phyloP scores from a whole-genome alignment of 2,113 vertebrate species.

The Cyanoramphus novaezelandiae region DNA sequence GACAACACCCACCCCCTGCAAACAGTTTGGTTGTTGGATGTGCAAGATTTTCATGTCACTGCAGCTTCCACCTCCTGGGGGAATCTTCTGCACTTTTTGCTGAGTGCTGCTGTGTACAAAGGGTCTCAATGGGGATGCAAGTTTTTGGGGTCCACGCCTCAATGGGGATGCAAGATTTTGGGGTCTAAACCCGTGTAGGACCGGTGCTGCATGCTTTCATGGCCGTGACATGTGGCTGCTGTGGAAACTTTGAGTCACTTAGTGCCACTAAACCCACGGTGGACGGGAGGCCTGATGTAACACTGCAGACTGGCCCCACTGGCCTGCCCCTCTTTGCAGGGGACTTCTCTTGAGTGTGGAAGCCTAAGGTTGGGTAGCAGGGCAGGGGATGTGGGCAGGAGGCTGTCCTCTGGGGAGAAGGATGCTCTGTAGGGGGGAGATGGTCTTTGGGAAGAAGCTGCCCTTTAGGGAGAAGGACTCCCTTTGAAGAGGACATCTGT shows the following conservation, averaged over 20 bases:
- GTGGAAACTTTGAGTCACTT: neutral
- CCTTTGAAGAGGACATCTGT: neutral
- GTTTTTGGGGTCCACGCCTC: neutral
- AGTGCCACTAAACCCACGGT: accelerated
- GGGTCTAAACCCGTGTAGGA: accelerated
- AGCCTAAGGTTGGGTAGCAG: accelerated
- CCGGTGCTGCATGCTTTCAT: accelerated
- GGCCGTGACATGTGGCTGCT: accelerated
- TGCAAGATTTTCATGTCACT: neutral
- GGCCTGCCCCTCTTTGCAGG: neutral
- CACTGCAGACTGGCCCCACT: accelerated
- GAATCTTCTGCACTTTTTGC: neutral
- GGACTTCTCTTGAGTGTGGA: accelerated
- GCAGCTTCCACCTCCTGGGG: neutral
- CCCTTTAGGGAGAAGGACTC: accelerated
- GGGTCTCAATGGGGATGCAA: accelerated
- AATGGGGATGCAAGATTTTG: accelerated
- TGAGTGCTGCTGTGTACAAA: too few species aligned
- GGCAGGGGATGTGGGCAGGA: neutral
- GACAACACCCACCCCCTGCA: accelerated
- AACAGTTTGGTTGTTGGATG: too few species aligned
- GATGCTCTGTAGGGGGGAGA: neutral
- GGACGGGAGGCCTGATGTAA: neutral
- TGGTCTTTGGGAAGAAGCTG: neutral
- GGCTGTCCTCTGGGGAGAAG: too few species aligned